These are phyloP conservation scores for Agrotis clavis DNA, from an alignment of 2,888 invertebrate genomes.

Conservation along the genomic window DNA sequence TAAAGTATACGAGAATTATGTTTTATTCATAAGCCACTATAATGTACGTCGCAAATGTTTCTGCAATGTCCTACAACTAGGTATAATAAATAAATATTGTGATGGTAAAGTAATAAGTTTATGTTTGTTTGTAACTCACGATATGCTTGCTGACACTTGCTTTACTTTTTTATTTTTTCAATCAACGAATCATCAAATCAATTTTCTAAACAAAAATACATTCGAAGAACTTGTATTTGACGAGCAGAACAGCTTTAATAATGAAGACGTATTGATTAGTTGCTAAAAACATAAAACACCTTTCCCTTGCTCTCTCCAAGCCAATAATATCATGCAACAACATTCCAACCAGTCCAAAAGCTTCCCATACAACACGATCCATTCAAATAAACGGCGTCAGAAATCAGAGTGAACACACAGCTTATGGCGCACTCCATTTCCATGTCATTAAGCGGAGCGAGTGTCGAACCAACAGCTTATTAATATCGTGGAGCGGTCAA, in stretches of 20 bases:
- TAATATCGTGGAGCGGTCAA: conserved; percentile 89
- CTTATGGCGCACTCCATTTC: conserved; percentile 79
- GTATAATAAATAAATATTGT: conserved; percentile 59
- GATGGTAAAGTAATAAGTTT: conserved; percentile 52
- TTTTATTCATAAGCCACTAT: conserved; percentile 77
- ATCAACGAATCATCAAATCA: not conserved
- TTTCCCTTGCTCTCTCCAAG: not conserved
- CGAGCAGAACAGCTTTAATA: not conserved
- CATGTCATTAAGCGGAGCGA: conserved; percentile 83
- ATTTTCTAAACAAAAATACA: too few species aligned
- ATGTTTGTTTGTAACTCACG: not conserved
- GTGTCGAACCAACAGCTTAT: conserved; percentile 85
- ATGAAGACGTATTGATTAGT: not conserved
- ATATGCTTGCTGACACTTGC: not conserved
- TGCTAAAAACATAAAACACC: not conserved
- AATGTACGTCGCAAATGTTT: conserved; percentile 71
- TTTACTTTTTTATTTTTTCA: not conserved
- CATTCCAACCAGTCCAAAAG: conserved; percentile 48
- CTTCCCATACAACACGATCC: conserved; percentile 67
- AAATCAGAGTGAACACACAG: conserved; percentile 72
- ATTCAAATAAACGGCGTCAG: conserved; percentile 76
- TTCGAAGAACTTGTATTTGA: not conserved
- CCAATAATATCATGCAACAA: conserved; percentile 21
- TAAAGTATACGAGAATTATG: conserved; percentile 68
- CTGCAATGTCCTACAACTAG: conserved; percentile 68